Evolutionary conservation across 2,113 vertebrate genomes (phyloP), one percentile per base, ranked within the genome.

Genomic region (Brachirus orientalis): DNA sequence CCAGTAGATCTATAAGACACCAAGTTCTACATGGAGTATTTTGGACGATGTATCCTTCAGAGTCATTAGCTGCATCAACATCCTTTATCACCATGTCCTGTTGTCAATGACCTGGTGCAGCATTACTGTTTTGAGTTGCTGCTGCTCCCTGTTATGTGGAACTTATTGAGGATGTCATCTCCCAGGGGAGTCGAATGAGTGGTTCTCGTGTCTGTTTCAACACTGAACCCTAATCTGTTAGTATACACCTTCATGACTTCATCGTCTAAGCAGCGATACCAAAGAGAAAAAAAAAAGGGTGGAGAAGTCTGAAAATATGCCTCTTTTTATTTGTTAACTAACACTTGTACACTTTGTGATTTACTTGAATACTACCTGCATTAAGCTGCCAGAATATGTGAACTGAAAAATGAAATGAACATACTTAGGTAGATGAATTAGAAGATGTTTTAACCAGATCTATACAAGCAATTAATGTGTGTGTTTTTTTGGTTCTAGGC

Each of bases 231-330:
- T 13, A 12, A 63, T 72, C 46, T 77, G 36, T 77, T 20, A 69
- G 46, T 37, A 13, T 41, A 18, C 57, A 71, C 68, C 76, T 38
- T 20, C 56, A 75, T 85, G 75, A 87, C 82, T 66, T 83, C 77
- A 81, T 80, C 75, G 22, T 67, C 80, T 62, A 76, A 72, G 75
- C 75, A 81, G 72, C 65, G 75, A 71, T 70, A 36, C 80, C 2
- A 2, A 28, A 28, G 22, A 28, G 70, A 74, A 61, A 40, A 69
- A 20, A 18, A 68, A 76, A 59, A 60, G 44, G 64, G 56, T 22
- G 77, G 63, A 69, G 57, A 35, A 44, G 58, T 58, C 40, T 57
- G 28, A n/a, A 50, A 45, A 50, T 59, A 20, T 66, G 7, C n/a
- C n/a, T n/a, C n/a, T n/a, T n/a, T n/a, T n/a, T n/a, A n/a, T n/a